phyloP scores from a whole-genome alignment of 2,113 vertebrate genomes.

The Gasterosteus aculeatus region DNA sequence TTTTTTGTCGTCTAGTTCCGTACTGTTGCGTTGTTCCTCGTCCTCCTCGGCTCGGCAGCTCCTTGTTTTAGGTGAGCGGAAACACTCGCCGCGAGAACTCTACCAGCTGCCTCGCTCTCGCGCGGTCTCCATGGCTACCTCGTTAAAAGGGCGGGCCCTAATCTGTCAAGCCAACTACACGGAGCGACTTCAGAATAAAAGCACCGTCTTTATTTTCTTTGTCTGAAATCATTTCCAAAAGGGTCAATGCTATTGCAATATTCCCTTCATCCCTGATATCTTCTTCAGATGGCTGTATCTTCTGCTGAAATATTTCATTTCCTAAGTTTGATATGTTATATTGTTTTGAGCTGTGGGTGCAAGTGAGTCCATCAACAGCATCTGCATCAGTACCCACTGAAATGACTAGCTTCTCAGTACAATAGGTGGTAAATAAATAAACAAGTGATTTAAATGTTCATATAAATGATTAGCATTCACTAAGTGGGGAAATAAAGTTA shows the following conservation, averaged over 20 bases:
- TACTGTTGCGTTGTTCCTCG: slow-evolving; percentile 6
- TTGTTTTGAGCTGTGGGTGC: not conserved
- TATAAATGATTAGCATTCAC: slow-evolving; percentile 9
- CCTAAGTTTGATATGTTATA: slow-evolving; percentile 1
- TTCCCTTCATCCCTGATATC: not conserved
- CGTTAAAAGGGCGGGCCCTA: slow-evolving; percentile 58
- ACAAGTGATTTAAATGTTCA: not conserved
- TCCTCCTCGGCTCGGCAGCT: slow-evolving; percentile 50
- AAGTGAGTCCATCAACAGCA: not conserved
- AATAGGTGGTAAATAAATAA: slow-evolving; percentile 8
- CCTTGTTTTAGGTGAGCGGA: slow-evolving; percentile 72
- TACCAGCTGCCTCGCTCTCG: slow-evolving; percentile 75
- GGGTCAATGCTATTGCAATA: not conserved
- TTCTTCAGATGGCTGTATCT: not conserved
- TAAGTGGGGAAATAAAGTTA: slow-evolving; percentile 9
- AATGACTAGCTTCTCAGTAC: not conserved
- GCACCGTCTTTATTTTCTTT: not conserved
- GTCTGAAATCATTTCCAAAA: not conserved
- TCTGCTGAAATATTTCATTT: slow-evolving; percentile 7
- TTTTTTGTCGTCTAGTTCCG: slow-evolving; percentile 41
- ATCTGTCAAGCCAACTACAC: slow-evolving; percentile 23
- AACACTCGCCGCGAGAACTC: slow-evolving; percentile 66
- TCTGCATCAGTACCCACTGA: not conserved
- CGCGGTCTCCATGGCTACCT: slow-evolving; percentile 80
- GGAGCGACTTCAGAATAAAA: slow-evolving; percentile 62